phyloP scores from a whole-genome alignment of 2,113 vertebrate species.

The Spheniscus mendiculus region DNA sequence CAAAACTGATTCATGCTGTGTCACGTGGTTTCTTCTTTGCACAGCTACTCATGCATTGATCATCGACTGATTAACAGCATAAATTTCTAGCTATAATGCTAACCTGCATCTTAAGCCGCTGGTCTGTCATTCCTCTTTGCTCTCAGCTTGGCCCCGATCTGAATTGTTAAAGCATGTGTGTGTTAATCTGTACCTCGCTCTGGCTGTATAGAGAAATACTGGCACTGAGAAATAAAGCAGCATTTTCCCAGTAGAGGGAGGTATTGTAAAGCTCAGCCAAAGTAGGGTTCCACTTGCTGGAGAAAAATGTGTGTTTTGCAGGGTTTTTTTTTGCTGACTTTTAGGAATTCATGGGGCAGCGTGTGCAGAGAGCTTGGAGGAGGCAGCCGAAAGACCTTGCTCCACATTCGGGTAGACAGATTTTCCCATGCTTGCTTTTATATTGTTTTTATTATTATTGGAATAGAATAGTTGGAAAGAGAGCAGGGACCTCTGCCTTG shows the following conservation, averaged over 20 bases:
- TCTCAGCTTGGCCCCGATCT: fast-evolving
- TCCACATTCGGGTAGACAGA: fast-evolving
- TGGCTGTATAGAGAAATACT: not conserved
- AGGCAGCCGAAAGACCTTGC: not conserved
- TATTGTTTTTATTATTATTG: not conserved
- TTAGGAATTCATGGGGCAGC: not conserved
- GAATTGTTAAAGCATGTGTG: not conserved
- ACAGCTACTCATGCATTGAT: not conserved
- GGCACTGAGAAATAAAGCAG: not conserved
- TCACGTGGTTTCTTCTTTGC: not conserved
- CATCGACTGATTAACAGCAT: not conserved
- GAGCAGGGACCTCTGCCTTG: not conserved
- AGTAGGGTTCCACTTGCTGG: not conserved
- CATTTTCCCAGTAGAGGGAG: slow-evolving; percentile 55
- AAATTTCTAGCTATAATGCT: not conserved
- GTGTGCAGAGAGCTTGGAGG: not conserved
- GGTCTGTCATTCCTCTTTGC: not conserved
- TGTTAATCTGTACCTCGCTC: not conserved
- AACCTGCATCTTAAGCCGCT: not conserved
- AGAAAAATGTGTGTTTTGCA: not conserved
- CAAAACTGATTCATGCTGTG: not conserved
- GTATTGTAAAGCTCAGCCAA: not conserved
- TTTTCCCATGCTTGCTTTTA: not conserved
- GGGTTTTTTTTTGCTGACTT: not conserved
- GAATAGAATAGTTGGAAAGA: not conserved